Conservation (phyloP, 2,797 vertebrate genomes). For the Pangasius djambal region DNA sequence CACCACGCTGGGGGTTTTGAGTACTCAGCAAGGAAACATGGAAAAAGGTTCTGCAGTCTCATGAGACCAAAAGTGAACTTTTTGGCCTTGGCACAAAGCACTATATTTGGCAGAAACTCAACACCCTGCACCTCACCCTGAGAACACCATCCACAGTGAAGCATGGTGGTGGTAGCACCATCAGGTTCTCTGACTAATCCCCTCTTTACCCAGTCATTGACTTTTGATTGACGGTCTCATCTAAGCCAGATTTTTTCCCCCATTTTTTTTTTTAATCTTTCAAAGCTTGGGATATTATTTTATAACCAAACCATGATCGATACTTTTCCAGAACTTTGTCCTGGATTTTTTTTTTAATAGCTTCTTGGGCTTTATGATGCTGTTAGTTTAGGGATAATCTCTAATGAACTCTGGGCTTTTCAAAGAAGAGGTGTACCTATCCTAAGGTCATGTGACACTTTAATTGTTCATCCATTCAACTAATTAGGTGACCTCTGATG, state of each 20-base stretch:
- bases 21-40: background rate
- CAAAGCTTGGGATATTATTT: background rate
- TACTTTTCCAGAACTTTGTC: background rate
- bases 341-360: background rate
- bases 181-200: background rate
- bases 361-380: background rate
- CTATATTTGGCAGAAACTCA: background rate
- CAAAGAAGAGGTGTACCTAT: background rate
- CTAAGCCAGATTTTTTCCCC: background rate
- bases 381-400: background rate
- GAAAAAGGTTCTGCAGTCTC: too few species aligned
- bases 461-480: background rate
- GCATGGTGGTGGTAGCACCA: background rate
- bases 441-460: background rate
- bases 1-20: background rate
- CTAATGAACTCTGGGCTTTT: background rate
- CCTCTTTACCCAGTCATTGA: background rate
- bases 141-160: background rate
- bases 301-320: background rate
- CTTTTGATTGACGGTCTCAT: background rate
- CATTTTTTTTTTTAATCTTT: too few species aligned
- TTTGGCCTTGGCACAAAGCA: too few species aligned
- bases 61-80: too few species aligned
- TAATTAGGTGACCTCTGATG: background rate
- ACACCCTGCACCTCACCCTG: background rate